These are phyloP conservation scores for Zeugodacus cucurbitae DNA, from an alignment of 1,140 invertebrate species.

Conservation along the genomic window DNA sequence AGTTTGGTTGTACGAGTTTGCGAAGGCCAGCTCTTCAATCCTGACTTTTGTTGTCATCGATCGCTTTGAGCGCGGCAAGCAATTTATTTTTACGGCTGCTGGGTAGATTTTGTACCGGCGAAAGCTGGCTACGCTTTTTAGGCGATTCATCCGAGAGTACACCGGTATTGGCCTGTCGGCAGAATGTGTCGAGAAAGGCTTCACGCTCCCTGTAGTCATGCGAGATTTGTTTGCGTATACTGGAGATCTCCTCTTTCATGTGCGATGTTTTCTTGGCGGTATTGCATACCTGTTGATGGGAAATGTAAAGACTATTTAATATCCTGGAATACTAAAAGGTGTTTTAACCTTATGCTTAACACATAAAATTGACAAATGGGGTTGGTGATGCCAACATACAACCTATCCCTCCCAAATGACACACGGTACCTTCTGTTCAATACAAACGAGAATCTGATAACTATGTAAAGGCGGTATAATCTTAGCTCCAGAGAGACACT, in stretches of 20 bases:
- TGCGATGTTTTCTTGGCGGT: slow-evolving; percentile 13
- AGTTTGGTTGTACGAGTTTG: background rate
- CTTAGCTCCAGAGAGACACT: too few relatives aligned
- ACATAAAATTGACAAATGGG: too few relatives aligned
- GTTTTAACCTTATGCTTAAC: too few relatives aligned
- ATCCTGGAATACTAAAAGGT: too few relatives aligned
- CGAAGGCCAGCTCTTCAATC: slow-evolving; percentile 47
- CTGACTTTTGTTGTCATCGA: slow-evolving; percentile 67
- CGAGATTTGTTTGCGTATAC: slow-evolving; percentile 59
- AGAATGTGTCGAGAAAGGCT: slow-evolving; percentile 60
- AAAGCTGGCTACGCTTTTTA: slow-evolving; percentile 58
- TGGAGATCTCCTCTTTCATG: slow-evolving; percentile 57
- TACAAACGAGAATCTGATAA: too few relatives aligned
- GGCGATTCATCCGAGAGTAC: slow-evolving; percentile 52
- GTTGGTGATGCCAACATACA: too few relatives aligned
- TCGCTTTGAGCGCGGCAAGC: slow-evolving; percentile 73
- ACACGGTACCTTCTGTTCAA: too few relatives aligned
- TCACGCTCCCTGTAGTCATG: slow-evolving; percentile 62
- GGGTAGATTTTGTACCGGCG: slow-evolving; percentile 60
- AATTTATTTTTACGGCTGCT: slow-evolving; percentile 70
- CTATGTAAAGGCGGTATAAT: too few relatives aligned
- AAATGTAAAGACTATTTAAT: background rate
- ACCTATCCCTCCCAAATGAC: too few relatives aligned
- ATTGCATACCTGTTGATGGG: background rate
- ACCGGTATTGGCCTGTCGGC: slow-evolving; percentile 53